Evolutionary conservation across 2,797 vertebrate species (phyloP).

Genomic region (Erethizon dorsatum): DNA sequence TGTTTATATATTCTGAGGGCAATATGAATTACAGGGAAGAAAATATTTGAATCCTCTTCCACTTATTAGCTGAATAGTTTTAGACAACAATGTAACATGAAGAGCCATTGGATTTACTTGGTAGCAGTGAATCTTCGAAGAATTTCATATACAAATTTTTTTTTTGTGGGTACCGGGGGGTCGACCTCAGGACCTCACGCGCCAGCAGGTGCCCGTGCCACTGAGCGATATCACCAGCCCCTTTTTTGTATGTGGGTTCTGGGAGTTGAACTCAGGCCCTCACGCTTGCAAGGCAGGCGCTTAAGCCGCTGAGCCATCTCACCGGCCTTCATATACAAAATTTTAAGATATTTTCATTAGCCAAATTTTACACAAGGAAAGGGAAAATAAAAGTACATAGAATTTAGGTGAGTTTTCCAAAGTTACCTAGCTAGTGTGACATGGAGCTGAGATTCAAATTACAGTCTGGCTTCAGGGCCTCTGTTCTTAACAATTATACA

Average conservation of each 20-base stretch:
- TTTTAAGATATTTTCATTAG: conserved; percentile 24
- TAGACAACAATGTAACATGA: conserved; percentile 21
- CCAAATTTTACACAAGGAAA: background rate
- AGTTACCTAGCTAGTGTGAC: background rate
- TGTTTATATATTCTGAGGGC: background rate
- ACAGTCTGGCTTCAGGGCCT: background rate
- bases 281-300: too few species aligned
- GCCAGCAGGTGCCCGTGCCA: too few species aligned
- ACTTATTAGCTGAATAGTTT: background rate
- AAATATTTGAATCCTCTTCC: background rate
- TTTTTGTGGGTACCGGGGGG: too few species aligned
- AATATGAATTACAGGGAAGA: background rate
- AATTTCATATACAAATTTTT: conserved; percentile 30
- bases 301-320: too few species aligned
- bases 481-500: background rate
- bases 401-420: background rate
- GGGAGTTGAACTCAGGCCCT: too few species aligned
- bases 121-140: background rate
- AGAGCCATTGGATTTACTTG: background rate
- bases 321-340: background rate
- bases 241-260: too few species aligned
- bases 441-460: background rate
- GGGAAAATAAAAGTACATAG: background rate
- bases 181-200: too few species aligned
- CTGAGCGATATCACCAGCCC: too few species aligned